Percentiles rank a stretch among this genome's conserved stretches.
Evolutionary conservation across 2,113 vertebrate species (phyloP).

Genomic region (Gyps fulvus): DNA sequence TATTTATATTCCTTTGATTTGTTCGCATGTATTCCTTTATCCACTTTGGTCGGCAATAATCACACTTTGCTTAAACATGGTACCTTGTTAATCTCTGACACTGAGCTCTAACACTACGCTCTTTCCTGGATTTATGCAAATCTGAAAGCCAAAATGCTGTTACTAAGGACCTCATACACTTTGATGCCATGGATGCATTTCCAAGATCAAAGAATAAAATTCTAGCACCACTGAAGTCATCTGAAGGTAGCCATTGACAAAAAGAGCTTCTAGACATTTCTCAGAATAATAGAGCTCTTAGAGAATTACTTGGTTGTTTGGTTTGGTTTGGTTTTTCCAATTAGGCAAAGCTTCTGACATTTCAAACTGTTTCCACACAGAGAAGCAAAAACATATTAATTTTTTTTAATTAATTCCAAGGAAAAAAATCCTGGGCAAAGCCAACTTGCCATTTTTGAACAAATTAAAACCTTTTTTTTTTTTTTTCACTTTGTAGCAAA

Average conservation of each 20-base stretch:
- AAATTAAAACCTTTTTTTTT: neutral
- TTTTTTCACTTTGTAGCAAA: neutral
- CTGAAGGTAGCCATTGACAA: neutral
- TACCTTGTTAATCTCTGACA: constrained; percentile 16
- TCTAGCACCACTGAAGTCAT: neutral
- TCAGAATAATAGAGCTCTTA: neutral
- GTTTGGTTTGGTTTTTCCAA: neutral
- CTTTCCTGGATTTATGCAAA: constrained; percentile 15
- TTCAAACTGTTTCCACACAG: fast-evolving
- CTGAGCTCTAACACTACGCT: neutral
- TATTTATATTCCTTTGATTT: neutral
- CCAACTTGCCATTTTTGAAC: neutral
- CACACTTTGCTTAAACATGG: neutral
- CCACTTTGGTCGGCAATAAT: constrained; percentile 1
- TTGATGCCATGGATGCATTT: neutral
- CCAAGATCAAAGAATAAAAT: constrained; percentile 5
- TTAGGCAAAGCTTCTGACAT: neutral
- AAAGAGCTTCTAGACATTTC: neutral
- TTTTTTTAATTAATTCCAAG: neutral
- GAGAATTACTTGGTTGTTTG: neutral
- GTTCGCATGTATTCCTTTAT: neutral
- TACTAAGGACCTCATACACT: neutral
- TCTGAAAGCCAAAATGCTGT: neutral
- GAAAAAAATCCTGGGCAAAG: neutral
- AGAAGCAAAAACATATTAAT: neutral